Evolutionary conservation across 2,888 invertebrate genomes (phyloP).

Genomic region (Poecilus cupreus): DNA sequence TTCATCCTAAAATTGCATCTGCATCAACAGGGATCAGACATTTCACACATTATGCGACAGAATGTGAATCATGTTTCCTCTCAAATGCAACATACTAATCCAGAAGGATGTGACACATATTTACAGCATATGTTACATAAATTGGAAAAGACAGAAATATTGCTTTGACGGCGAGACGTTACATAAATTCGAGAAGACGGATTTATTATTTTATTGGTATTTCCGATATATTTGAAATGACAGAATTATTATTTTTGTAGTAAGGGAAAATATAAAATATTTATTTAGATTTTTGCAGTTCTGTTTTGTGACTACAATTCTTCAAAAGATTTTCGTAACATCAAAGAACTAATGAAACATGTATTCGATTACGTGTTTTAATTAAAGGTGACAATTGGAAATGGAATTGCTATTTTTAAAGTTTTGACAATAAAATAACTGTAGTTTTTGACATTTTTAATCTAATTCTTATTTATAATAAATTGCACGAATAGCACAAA

Average conservation of each 20-base stretch:
- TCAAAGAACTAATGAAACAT: too few species aligned
- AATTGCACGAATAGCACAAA: too few species aligned
- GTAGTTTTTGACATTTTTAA: too few species aligned
- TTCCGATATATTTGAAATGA: not conserved
- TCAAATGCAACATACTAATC: not conserved
- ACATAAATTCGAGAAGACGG: not conserved
- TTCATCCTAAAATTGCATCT: not conserved
- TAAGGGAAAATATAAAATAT: not conserved
- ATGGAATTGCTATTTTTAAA: too few species aligned
- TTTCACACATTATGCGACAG: too few species aligned
- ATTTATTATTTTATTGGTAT: slow-evolving; percentile 11
- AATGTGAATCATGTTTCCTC: not conserved
- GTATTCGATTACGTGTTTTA: too few species aligned
- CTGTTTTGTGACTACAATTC: too few species aligned
- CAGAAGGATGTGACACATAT: not conserved
- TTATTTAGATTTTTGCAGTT: too few species aligned
- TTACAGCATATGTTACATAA: not conserved
- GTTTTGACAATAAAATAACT: too few species aligned
- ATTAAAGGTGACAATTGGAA: too few species aligned
- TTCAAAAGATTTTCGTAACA: too few species aligned
- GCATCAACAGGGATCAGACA: not conserved
- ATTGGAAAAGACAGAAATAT: not conserved
- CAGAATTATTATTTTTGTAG: not conserved
- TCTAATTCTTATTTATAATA: too few species aligned
- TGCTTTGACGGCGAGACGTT: not conserved